Conservation (phyloP, 2,113 vertebrate species). For the Motacilla alba region DNA sequence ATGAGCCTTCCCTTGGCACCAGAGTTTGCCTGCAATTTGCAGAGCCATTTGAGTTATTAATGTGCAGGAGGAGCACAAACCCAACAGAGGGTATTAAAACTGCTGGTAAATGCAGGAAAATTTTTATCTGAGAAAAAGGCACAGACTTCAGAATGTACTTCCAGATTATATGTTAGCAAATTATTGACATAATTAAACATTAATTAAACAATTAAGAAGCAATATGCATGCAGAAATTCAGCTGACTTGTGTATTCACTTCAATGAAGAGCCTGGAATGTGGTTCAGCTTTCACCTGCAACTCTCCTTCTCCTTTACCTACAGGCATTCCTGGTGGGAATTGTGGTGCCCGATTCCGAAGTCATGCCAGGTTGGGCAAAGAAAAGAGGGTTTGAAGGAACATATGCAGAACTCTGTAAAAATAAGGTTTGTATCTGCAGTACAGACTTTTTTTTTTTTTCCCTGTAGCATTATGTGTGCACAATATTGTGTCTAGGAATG, state of each 20-base stretch:
- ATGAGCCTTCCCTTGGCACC: background rate
- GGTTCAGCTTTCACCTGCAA: background rate
- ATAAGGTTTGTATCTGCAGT: conserved; percentile 73
- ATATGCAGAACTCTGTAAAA: conserved; percentile 86
- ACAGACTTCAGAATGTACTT: background rate
- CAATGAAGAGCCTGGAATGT: background rate
- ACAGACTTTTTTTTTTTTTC: background rate
- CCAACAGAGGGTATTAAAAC: background rate
- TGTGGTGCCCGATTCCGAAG: conserved; percentile 90
- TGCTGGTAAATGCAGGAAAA: background rate
- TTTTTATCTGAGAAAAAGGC: background rate
- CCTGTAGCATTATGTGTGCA: background rate
- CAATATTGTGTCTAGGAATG: background rate
- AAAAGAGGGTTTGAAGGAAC: conserved; percentile 88
- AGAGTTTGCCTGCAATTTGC: background rate
- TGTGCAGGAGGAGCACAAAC: background rate
- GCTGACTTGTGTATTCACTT: background rate
- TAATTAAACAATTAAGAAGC: background rate
- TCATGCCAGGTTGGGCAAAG: conserved; percentile 91
- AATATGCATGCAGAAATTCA: background rate
- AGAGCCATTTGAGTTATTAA: background rate
- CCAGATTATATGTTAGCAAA: background rate
- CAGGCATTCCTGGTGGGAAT: conserved; percentile 96
- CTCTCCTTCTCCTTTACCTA: background rate
- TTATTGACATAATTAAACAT: background rate